Percentiles rank a stretch among this genome's conserved stretches.
phyloP scores from a whole-genome alignment of 2,113 vertebrate species.

The Sinocyclocheilus maitianheensis region DNA sequence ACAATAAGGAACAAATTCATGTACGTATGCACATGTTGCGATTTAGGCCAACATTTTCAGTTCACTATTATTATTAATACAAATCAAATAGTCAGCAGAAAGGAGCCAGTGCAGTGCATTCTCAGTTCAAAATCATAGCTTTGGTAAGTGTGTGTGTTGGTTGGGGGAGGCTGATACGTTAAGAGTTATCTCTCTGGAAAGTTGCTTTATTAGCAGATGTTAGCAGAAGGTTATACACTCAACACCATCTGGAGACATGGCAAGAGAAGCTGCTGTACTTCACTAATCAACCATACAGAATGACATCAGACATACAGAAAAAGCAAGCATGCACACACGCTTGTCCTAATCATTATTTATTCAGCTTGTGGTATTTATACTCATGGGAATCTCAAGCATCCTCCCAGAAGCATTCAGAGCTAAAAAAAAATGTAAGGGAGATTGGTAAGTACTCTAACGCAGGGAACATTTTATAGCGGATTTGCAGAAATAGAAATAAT shows the following conservation, averaged over 20 bases:
- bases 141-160: background rate
- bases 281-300: conserved; percentile 15
- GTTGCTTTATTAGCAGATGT: conserved; percentile 27
- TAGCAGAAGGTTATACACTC: conserved; percentile 24
- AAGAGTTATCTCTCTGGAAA: conserved; percentile 9
- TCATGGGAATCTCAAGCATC: background rate
- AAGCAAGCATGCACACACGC: background rate
- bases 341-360: conserved; percentile 8
- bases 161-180: background rate
- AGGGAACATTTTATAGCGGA: background rate
- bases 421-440: background rate
- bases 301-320: conserved; percentile 22
- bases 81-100: conserved; percentile 2
- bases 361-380: conserved; percentile 12
- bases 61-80: background rate
- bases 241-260: conserved; percentile 34
- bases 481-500: background rate
- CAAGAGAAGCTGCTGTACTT: background rate
- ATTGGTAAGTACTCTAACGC: background rate
- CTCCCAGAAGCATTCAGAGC: background rate
- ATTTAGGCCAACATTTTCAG: too few relatives aligned
- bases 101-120: background rate
- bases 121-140: background rate
- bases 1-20: too few relatives aligned
- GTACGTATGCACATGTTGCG: too few relatives aligned